Evolutionary conservation across 2,888 invertebrate species (phyloP).

Genomic region (Nomada ruficornis): DNA sequence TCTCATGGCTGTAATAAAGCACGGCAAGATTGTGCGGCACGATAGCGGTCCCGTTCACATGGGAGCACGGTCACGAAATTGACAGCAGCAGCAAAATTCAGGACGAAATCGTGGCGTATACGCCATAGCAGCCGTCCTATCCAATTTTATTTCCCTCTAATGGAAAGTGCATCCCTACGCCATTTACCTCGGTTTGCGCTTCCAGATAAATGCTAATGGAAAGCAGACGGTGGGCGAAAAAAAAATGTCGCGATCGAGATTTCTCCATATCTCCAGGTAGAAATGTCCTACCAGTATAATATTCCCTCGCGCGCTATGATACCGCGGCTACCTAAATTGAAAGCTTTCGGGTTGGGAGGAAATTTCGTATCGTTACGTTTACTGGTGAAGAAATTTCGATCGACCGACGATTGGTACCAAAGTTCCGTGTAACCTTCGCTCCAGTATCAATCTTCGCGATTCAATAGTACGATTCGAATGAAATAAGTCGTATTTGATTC

Average conservation of each 20-base stretch:
- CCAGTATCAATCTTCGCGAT: slow-evolving; percentile 24
- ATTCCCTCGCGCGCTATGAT: slow-evolving; percentile 9
- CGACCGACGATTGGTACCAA: slow-evolving; percentile 3
- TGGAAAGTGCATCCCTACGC: slow-evolving; percentile 34
- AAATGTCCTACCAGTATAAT: not conserved
- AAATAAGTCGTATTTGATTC: slow-evolving; percentile 26
- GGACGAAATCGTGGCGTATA: slow-evolving; percentile 55
- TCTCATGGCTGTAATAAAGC: slow-evolving; percentile 60
- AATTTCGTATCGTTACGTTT: not conserved
- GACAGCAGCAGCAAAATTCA: slow-evolving; percentile 48
- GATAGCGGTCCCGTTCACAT: slow-evolving; percentile 47
- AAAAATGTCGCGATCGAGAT: not conserved
- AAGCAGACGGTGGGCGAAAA: slow-evolving; percentile 7
- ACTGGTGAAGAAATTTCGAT: not conserved
- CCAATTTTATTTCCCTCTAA: slow-evolving; percentile 66
- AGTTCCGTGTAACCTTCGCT: not conserved
- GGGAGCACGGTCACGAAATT: slow-evolving; percentile 61
- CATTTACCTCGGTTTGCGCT: slow-evolving; percentile 4
- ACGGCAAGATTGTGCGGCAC: slow-evolving; percentile 37
- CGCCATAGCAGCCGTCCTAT: slow-evolving; percentile 25
- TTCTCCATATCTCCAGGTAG: not conserved
- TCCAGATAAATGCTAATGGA: slow-evolving; percentile 48
- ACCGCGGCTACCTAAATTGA: not conserved
- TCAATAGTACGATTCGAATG: slow-evolving; percentile 5
- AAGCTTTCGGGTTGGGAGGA: not conserved